Evolutionary conservation across 1,140 invertebrate species (phyloP).

Genomic region (Archegozetes longisetosus): DNA sequence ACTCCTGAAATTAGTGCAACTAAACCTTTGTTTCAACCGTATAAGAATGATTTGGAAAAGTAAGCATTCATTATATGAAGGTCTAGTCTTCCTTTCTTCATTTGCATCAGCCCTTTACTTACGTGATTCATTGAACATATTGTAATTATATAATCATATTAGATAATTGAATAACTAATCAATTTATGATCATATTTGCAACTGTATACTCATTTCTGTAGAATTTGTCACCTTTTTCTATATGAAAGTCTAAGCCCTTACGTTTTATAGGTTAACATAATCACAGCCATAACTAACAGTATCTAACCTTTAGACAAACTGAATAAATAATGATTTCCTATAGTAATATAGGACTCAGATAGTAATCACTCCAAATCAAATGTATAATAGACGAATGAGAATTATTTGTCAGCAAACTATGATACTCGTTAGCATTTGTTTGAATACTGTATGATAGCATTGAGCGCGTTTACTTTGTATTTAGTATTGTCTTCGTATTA

Average conservation of each 20-base stretch:
- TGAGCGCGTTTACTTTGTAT: no score
- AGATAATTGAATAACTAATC: not conserved
- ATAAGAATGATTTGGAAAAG: constrained; percentile 10
- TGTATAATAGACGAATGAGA: not conserved
- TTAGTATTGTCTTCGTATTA: no score
- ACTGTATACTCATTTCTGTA: not conserved
- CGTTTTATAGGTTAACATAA: not conserved
- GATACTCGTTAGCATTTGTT: constrained; percentile 2
- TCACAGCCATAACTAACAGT: not conserved
- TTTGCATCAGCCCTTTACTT: not conserved
- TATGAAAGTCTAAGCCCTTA: not conserved
- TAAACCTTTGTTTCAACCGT: constrained; percentile 15
- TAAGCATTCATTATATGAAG: not conserved
- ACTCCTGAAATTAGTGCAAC: not conserved
- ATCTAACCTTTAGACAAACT: not conserved
- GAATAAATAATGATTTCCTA: not conserved
- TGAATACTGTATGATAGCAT: constrained; percentile 5
- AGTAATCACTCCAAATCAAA: not conserved
- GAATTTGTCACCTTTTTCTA: not conserved
- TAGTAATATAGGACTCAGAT: not conserved
- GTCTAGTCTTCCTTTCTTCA: not conserved
- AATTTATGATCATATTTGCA: not conserved
- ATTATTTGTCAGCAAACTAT: not conserved
- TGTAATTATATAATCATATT: not conserved
- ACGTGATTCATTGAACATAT: not conserved